Conservation (phyloP, 2,888 invertebrate genomes). For the Pemphredon lugubris region DNA sequence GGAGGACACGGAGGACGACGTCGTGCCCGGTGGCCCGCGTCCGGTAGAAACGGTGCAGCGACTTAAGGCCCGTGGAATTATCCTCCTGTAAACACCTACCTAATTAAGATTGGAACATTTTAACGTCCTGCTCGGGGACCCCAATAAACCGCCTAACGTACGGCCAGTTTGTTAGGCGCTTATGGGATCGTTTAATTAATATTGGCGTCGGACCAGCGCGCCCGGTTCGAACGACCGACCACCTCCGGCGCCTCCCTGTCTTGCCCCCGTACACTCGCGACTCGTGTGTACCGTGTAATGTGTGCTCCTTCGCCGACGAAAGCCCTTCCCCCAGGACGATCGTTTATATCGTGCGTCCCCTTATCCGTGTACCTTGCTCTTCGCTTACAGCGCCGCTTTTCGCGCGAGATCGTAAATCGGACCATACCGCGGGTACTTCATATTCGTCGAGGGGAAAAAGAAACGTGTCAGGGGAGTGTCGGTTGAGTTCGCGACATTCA, state of each 20-base stretch:
- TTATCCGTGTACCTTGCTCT: no score
- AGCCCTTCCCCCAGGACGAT: no score
- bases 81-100: slow-evolving; percentile 80
- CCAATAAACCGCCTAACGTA: slow-evolving; percentile 78
- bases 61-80: slow-evolving; percentile 71
- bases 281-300: no score
- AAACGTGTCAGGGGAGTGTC: no score
- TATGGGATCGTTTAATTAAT: slow-evolving; percentile 81
- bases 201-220: slow-evolving; percentile 74
- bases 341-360: no score
- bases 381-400: no score
- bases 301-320: no score
- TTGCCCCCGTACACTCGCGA: slow-evolving; percentile 56
- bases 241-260: slow-evolving; percentile 76
- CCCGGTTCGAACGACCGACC: slow-evolving; percentile 69
- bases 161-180: slow-evolving; percentile 78
- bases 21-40: slow-evolving; percentile 59
- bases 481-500: no score
- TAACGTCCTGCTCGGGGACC: slow-evolving; percentile 74
- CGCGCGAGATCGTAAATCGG: no score
- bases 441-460: no score
- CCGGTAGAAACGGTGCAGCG: slow-evolving; percentile 55
- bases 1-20: no score
- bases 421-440: no score
- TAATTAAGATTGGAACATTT: slow-evolving; percentile 81